phyloP scores from a whole-genome alignment of 2,888 invertebrate species.

The Acanthosepion pharaonis region DNA sequence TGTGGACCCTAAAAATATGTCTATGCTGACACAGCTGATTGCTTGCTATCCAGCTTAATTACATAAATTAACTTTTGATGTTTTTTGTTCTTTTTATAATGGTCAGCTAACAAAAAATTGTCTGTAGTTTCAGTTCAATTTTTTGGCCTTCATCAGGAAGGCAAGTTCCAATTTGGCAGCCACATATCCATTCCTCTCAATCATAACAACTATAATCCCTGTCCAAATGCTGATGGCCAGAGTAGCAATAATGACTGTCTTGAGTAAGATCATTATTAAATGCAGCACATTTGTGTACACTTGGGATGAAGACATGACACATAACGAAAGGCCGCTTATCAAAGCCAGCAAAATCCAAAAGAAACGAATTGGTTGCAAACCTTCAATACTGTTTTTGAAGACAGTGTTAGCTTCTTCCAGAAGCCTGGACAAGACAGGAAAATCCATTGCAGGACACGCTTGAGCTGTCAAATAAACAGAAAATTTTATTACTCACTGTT shows the following conservation, averaged over 20 bases:
- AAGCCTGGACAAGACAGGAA: background rate
- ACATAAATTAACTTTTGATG: background rate
- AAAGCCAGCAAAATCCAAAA: conserved; percentile 15
- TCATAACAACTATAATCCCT: conserved; percentile 60
- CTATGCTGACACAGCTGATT: too few relatives aligned
- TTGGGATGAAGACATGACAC: background rate
- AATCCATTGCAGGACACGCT: conserved; percentile 24
- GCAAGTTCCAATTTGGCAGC: conserved; percentile 59
- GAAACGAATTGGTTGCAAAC: background rate
- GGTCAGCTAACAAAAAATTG: background rate
- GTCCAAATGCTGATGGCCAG: conserved; percentile 63
- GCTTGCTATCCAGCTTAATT: background rate
- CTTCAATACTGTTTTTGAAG: background rate
- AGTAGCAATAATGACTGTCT: conserved; percentile 56
- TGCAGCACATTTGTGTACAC: conserved; percentile 47
- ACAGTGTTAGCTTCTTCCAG: background rate
- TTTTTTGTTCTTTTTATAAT: background rate
- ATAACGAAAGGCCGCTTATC: background rate
- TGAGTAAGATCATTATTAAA: conserved; percentile 55
- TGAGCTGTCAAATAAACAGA: background rate
- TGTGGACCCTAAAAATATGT: too few relatives aligned
- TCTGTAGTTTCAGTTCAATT: background rate
- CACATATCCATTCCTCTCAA: conserved; percentile 62
- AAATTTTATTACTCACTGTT: background rate
- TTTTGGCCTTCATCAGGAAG: conserved; percentile 53